These are phyloP conservation scores for Enteromius trimaculatus DNA, from an alignment of 2,797 vertebrate species.

Conservation along the genomic window DNA sequence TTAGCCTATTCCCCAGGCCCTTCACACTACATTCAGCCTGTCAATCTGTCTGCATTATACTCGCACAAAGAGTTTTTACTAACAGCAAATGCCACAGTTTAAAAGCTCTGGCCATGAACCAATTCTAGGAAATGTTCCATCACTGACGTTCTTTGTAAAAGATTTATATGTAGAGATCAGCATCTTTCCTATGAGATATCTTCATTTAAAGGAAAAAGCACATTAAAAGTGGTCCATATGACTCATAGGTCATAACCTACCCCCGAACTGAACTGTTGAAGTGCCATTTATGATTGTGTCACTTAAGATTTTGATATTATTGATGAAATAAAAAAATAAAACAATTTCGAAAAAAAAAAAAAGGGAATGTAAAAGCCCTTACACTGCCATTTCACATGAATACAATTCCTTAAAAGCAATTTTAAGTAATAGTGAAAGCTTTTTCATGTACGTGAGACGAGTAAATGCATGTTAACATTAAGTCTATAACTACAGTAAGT, in stretches of 20 bases:
- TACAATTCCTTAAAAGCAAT: too few species aligned
- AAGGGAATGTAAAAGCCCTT: too few species aligned
- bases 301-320: neutral
- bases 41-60: constrained; percentile 65
- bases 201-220: neutral
- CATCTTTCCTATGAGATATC: neutral
- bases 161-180: neutral
- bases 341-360: too few species aligned
- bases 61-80: constrained; percentile 56
- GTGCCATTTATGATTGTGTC: too few species aligned
- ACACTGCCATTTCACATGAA: too few species aligned
- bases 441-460: neutral
- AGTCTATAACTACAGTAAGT: neutral
- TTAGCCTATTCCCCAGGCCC: constrained; percentile 70
- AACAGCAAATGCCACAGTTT: constrained; percentile 30
- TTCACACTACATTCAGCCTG: constrained; percentile 64
- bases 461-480: neutral
- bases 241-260: too few species aligned
- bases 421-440: too few species aligned
- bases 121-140: neutral
- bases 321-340: neutral
- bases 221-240: neutral
- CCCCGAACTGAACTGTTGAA: too few species aligned
- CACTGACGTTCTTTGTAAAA: neutral
- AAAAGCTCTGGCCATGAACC: constrained; percentile 17